Conservation (phyloP, 2,888 invertebrate species). For the Cancer borealis region DNA sequence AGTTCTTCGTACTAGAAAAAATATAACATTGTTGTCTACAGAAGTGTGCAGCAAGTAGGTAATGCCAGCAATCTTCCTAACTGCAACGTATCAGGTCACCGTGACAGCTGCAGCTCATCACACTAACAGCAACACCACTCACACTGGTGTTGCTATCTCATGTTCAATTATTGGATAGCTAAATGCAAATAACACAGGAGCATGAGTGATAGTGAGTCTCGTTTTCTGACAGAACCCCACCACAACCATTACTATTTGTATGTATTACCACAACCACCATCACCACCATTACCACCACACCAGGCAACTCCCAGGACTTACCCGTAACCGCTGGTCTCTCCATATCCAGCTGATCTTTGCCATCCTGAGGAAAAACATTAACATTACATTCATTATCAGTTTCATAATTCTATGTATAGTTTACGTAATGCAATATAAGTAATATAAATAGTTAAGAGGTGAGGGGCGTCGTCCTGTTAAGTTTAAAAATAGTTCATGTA, state of each 20-base stretch:
- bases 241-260: neutral
- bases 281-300: neutral
- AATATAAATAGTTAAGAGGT: no score
- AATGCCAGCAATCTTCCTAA: neutral
- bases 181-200: neutral
- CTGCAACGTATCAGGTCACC: neutral
- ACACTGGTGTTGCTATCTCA: neutral
- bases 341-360: slow-evolving; percentile 34
- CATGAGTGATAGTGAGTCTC: neutral
- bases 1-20: neutral
- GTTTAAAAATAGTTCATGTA: no score
- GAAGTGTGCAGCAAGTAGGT: neutral
- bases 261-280: neutral
- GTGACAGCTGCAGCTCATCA: neutral
- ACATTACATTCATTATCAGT: neutral
- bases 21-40: neutral
- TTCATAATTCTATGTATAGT: no score
- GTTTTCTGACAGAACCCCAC: no score
- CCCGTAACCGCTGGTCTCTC: slow-evolving; percentile 54
- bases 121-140: neutral
- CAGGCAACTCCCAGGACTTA: neutral
- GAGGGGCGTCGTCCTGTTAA: no score
- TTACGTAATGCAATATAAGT: neutral
- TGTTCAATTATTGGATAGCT: neutral
- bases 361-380: slow-evolving; percentile 4